phyloP scores from a whole-genome alignment of 2,888 invertebrate genomes.

The Apeira syringaria region DNA sequence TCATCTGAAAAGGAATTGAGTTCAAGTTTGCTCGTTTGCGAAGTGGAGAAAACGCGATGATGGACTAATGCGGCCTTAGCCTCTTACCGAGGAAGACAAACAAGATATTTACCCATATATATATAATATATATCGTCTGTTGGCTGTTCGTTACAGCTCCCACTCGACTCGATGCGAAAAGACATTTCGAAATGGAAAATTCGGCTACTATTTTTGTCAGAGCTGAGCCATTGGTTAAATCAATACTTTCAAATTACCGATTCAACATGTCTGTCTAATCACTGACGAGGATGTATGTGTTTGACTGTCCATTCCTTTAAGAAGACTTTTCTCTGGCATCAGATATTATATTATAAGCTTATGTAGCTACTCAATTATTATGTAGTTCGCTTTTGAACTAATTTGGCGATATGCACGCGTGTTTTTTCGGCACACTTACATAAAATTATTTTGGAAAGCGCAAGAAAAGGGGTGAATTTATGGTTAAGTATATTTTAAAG shows the following conservation, averaged over 20 bases:
- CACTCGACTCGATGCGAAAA: slow-evolving; percentile 38
- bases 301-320: slow-evolving; percentile 2
- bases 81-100: slow-evolving; percentile 42
- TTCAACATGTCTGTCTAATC: slow-evolving; percentile 2
- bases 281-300: slow-evolving; percentile 1
- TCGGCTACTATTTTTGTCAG: slow-evolving; percentile 37
- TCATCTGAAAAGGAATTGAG: slow-evolving; percentile 20
- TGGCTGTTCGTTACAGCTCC: slow-evolving; percentile 46
- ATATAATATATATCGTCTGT: slow-evolving; percentile 36
- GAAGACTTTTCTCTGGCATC: not conserved
- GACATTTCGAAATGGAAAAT: slow-evolving; percentile 34
- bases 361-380: too few relatives aligned
- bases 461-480: too few relatives aligned
- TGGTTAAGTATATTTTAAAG: too few relatives aligned
- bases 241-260: slow-evolving; percentile 11
- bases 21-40: slow-evolving; percentile 37
- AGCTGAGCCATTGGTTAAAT: slow-evolving; percentile 18
- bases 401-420: too few relatives aligned
- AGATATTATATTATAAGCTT: too few relatives aligned
- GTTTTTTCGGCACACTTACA: too few relatives aligned
- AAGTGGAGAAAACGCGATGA: slow-evolving; percentile 25
- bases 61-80: slow-evolving; percentile 32
- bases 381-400: too few relatives aligned
- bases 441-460: too few relatives aligned
- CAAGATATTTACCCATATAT: slow-evolving; percentile 53